Evolutionary conservation across 2,888 invertebrate genomes (phyloP), one percentile per base, ranked within the genome.

Genomic region (Xestobium rufovillosum): DNA sequence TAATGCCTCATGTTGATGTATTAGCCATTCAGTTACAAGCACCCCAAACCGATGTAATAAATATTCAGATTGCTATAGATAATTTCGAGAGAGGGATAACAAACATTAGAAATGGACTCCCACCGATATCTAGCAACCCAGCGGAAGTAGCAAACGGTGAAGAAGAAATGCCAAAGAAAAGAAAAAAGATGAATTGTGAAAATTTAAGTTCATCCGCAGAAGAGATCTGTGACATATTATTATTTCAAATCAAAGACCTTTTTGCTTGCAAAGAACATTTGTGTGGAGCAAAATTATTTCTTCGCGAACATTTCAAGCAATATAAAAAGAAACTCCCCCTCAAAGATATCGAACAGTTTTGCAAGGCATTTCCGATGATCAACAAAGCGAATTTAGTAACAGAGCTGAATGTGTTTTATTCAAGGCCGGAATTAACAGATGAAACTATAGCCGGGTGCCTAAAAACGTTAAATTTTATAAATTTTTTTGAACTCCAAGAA

Each of bases 1-100:
- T 19, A 19, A 19, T 19, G 23, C 23, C 23, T 6, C 23, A 19
- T 19, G 23, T 19, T 19, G 23, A 19, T n/a, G n/a, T n/a, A 19
- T 19, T 19, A 19, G 6, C n/a, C n/a, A 19, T 8, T 6, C 23
- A 19, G 23, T 19, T 19, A n/a, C 23, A 19, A n/a, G n/a, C 6
- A 19, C 6, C n/a, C n/a, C 6, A 19, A 19, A 19, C 23, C 6
- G 23, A 19, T n/a, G 23, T n/a, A 6, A n/a, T 19, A n/a, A 19
- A 19, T 8, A 6, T 19, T 6, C 23, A 19, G n/a, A 19, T 6
- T 19, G 23, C 23, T 19, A 19, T 19, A 8, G 23, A 19, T n/a
- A 19, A n/a, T n/a, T 19, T 19, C n/a, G 23, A 19, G n/a, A 19
- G n/a, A 19, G n/a, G 6, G n/a, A 19, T 19, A 8, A n/a, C n/a